Conservation (phyloP, 1,140 invertebrate genomes). For the Phocides pigmalion region DNA sequence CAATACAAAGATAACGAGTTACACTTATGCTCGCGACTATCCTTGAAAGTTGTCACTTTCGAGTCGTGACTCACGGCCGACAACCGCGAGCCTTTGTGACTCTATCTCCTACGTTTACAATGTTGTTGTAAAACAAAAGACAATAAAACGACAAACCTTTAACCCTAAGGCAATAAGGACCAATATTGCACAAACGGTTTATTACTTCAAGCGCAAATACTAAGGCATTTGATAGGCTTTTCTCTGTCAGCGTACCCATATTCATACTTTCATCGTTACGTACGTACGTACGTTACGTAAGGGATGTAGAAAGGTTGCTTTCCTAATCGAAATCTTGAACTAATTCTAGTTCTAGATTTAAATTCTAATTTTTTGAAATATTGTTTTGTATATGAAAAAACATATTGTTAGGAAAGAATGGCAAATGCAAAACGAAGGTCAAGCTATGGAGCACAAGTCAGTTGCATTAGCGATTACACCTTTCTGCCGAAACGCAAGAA, state of each 20-base stretch:
- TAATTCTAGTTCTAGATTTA: constrained; percentile 17
- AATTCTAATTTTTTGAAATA: background rate
- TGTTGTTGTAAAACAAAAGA: background rate
- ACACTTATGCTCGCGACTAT: constrained; percentile 46
- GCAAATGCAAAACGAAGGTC: too few species aligned
- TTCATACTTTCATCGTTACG: constrained; percentile 33
- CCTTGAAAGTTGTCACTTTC: constrained; percentile 61
- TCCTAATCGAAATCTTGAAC: constrained; percentile 3
- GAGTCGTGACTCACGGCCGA: constrained; percentile 62
- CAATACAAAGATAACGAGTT: constrained; percentile 37
- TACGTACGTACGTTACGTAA: constrained; percentile 21
- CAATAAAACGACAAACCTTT: background rate
- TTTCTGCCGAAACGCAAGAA: too few species aligned
- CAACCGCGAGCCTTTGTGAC: constrained; percentile 48
- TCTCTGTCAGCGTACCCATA: constrained; percentile 28
- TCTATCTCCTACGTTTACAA: constrained; percentile 37
- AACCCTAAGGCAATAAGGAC: background rate
- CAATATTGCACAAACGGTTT: background rate
- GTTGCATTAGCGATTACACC: too few species aligned
- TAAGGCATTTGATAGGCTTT: constrained; percentile 24
- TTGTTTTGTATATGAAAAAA: too few species aligned
- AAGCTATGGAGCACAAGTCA: too few species aligned
- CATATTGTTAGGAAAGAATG: too few species aligned
- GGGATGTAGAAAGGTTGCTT: constrained; percentile 21
- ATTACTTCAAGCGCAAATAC: background rate